Base-by-base conservation (phyloP, 1,140 invertebrate genomes). In the Drosophila hydei region DNA sequence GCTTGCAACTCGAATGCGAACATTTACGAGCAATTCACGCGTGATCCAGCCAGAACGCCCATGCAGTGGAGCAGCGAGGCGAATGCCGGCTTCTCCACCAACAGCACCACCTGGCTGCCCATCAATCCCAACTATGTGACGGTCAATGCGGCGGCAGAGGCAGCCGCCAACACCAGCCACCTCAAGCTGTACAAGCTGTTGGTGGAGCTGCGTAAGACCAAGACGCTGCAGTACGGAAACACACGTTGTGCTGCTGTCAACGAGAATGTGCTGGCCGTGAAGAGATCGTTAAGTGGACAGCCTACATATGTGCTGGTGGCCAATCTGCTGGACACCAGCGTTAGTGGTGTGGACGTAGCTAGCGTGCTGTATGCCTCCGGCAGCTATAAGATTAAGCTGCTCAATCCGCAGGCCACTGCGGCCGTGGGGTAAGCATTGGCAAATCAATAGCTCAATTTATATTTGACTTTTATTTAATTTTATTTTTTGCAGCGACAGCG, bases 11-110 rank as follows among this genome's bases (percentile, higher is more conserved):
- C 58, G 3, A 94, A 94, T 21, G 55, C 77, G 1, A 62, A 90
- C 0, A 83, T 90, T 11, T 94, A 92, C 65, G 69, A 92, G 50
- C 68, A 92, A 33, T 92, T 91, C 18, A 94, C 93, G 3, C 92
- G 96, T 16, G 96, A 96, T 89, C 94, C 95, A 0, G 93, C 93
- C 7, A 90, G 96, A 18, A 95, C 95, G 0, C 96, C 96, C 0
- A 96, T 95, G 92, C 96, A 96, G 72, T 97, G 96, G 96, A 93
- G 95, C 72, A 92, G 56, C 8, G 67, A 56, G 4, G 50, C 48
- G 0, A 91, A 91, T 54, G 90, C 88, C 0, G 92, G 64, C 58
- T 95, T 95, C 79, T 95, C 93, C 3, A 93, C 79, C 0, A 92
- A 72, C 6, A 65, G 55, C 4, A 92, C 77, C 45, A 94, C 95